These are phyloP conservation scores for Neodon shergylaensis DNA, from an alignment of 2,113 vertebrate species.

Conservation along the genomic window DNA sequence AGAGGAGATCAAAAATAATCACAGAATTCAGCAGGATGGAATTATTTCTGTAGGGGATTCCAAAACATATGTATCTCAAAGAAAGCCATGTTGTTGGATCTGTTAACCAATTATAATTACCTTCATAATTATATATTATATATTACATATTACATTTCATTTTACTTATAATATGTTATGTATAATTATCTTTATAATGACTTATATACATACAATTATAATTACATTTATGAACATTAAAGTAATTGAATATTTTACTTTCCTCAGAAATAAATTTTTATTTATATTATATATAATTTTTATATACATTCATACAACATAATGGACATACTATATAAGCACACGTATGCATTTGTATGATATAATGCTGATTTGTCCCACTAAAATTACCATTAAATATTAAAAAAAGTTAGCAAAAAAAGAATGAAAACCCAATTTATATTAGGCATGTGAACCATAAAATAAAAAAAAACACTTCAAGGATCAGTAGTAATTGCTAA, in stretches of 20 bases:
- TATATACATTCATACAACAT: background rate
- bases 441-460: constrained; percentile 1
- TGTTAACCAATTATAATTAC: background rate
- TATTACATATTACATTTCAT: too few relatives aligned
- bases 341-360: background rate
- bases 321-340: background rate
- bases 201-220: too few relatives aligned
- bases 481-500: constrained; percentile 69
- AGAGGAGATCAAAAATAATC: background rate
- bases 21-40: background rate
- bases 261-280: background rate
- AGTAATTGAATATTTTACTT: background rate
- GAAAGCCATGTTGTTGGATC: background rate
- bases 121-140: too few relatives aligned
- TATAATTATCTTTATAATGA: too few relatives aligned
- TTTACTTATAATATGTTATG: too few relatives aligned
- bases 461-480: constrained; percentile 55
- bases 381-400: constrained; percentile 1
- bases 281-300: background rate
- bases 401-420: constrained; percentile 1
- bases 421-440: constrained; percentile 63
- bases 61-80: fast-evolving
- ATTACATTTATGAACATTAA: background rate
- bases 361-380: background rate
- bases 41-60: background rate